Conservation (phyloP, 2,797 vertebrate species). For the Cichlasoma orientale region DNA sequence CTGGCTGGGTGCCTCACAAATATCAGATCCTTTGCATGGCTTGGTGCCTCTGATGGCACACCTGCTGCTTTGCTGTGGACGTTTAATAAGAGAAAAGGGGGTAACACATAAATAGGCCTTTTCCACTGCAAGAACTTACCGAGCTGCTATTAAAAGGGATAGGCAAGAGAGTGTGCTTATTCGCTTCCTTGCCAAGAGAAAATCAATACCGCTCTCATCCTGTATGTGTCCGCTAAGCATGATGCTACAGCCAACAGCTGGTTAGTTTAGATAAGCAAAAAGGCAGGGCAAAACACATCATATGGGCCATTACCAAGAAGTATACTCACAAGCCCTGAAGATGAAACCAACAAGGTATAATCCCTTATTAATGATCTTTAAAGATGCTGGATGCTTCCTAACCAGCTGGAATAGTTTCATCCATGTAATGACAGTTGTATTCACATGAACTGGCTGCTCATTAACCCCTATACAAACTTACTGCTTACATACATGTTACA, state of each 20-base stretch:
- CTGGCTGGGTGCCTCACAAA: slow-evolving; percentile 52
- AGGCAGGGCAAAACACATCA: background rate
- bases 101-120: slow-evolving; percentile 22
- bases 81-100: slow-evolving; percentile 29
- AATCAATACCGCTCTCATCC: slow-evolving; percentile 7
- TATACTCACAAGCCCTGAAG: background rate
- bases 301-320: background rate
- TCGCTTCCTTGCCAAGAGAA: slow-evolving; percentile 10
- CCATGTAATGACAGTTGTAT: background rate
- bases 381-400: background rate
- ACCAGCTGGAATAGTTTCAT: background rate
- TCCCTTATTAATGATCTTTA: background rate
- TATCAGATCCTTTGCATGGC: slow-evolving; percentile 67
- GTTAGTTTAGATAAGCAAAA: slow-evolving; percentile 11
- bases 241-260: background rate
- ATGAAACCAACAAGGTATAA: background rate
- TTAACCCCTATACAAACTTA: background rate
- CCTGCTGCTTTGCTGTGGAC: slow-evolving; percentile 65
- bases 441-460: background rate
- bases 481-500: background rate
- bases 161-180: background rate
- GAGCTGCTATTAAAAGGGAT: slow-evolving; percentile 2
- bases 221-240: background rate
- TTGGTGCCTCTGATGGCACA: slow-evolving; percentile 49
- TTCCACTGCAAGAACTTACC: slow-evolving; percentile 33